Conservation (phyloP, 2,797 vertebrate species). For the Telmatherina bonti region DNA sequence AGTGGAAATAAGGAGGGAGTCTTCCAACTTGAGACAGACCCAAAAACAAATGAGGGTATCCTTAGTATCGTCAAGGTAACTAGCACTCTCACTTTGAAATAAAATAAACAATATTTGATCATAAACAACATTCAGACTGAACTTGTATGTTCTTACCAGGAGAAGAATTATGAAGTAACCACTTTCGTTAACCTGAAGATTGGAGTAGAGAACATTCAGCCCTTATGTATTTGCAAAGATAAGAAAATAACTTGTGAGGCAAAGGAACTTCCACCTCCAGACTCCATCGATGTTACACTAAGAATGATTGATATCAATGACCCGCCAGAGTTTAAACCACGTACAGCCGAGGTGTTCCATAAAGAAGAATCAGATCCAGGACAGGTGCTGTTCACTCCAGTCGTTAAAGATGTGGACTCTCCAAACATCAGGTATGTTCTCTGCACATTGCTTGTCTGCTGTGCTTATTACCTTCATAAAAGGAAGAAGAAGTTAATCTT, state of each 20-base stretch:
- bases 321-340: constrained; percentile 76
- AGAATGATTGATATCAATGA: constrained; percentile 77
- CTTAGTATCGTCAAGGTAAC: constrained; percentile 85
- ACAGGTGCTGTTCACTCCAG: no score
- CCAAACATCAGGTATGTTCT: constrained; percentile 76
- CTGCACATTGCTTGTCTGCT: neutral
- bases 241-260: neutral
- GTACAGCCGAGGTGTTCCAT: constrained; percentile 31
- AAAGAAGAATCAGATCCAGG: constrained; percentile 82
- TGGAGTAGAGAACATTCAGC: constrained; percentile 80
- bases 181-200: constrained; percentile 58
- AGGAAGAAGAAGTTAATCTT: no score
- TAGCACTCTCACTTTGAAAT: neutral
- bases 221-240: constrained; percentile 70
- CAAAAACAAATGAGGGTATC: constrained; percentile 86
- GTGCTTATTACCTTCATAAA: neutral
- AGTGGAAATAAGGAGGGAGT: constrained; percentile 79
- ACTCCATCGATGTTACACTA: constrained; percentile 58
- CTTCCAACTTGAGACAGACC: constrained; percentile 84
- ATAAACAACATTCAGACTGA: neutral
- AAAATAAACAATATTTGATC: neutral
- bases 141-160: constrained; percentile 66
- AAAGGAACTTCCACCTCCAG: accelerated
- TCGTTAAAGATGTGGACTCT: constrained; percentile 76
- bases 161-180: constrained; percentile 73